Percentiles rank a stretch among this genome's conserved stretches.
These are phyloP conservation scores for Serranus cabrilla DNA, from an alignment of 2,797 vertebrate genomes.

Conservation along the genomic window DNA sequence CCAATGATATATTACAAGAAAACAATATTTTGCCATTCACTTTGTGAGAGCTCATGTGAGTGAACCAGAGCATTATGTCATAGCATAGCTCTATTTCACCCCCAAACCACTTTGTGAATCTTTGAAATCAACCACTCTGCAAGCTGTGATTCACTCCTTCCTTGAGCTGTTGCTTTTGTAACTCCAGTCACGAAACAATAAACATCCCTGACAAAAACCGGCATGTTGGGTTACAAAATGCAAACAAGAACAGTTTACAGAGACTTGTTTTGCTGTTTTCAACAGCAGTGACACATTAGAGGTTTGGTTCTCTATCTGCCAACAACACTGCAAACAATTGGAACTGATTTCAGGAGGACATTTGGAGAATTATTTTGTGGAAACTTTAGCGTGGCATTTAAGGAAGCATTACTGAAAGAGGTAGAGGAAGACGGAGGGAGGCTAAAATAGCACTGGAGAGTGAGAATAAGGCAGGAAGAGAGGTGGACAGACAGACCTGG, in stretches of 20 bases:
- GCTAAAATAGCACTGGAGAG: slow-evolving; percentile 37
- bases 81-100: slow-evolving; percentile 50
- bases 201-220: slow-evolving; percentile 63
- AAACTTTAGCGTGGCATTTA: slow-evolving; percentile 46
- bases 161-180: slow-evolving; percentile 65
- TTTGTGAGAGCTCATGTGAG: slow-evolving; percentile 50
- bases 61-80: slow-evolving; percentile 59
- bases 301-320: slow-evolving; percentile 50
- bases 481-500: slow-evolving; percentile 67
- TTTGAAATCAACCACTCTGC: slow-evolving; percentile 56
- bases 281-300: slow-evolving; percentile 49
- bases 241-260: slow-evolving; percentile 63
- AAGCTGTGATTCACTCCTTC: slow-evolving; percentile 78
- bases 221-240: slow-evolving; percentile 56
- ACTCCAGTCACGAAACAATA: slow-evolving; percentile 70
- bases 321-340: slow-evolving; percentile 55
- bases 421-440: background rate
- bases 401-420: slow-evolving; percentile 29
- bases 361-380: slow-evolving; percentile 48
- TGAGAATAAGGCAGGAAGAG: slow-evolving; percentile 35
- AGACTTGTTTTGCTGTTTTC: slow-evolving; percentile 61
- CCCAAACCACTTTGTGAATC: slow-evolving; percentile 66
- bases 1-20: slow-evolving; percentile 7
- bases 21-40: slow-evolving; percentile 13
- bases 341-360: slow-evolving; percentile 37